These are phyloP conservation scores for Galemys pyrenaicus DNA, from an alignment of 2,113 vertebrate genomes.

Conservation along the genomic window DNA sequence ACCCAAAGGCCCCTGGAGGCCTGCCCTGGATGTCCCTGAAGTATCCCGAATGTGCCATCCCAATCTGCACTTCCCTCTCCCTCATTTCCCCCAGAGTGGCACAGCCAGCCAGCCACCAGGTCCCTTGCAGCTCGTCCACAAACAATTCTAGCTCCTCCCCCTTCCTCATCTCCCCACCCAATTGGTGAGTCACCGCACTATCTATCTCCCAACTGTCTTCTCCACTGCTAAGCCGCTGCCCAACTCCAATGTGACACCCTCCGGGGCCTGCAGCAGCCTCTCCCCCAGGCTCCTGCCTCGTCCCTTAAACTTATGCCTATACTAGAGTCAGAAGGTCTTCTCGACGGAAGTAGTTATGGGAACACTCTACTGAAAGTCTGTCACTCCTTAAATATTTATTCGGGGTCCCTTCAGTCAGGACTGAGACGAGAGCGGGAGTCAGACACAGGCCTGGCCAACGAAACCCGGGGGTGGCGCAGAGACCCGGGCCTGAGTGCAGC, in stretches of 20 bases:
- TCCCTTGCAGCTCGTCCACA: not conserved
- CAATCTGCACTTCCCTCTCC: not conserved
- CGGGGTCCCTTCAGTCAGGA: not conserved
- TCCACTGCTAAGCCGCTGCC: not conserved
- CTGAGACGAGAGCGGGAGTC: not conserved
- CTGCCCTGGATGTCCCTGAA: not conserved
- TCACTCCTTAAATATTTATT: not conserved
- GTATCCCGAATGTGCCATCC: not conserved
- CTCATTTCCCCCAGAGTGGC: not conserved
- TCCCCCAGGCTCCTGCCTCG: not conserved
- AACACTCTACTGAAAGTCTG: not conserved
- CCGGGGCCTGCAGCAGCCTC: too few relatives aligned
- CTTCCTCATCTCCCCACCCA: not conserved
- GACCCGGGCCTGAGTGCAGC: not conserved
- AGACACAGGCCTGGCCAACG: not conserved
- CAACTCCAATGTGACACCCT: not conserved
- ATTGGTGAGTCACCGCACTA: not conserved
- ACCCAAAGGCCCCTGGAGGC: not conserved
- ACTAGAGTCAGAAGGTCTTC: not conserved
- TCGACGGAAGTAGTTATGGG: not conserved
- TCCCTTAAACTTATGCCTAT: not conserved
- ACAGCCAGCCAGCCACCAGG: accelerated
- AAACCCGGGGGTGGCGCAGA: not conserved
- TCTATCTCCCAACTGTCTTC: not conserved
- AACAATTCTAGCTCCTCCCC: not conserved